Evolutionary conservation across 2,888 invertebrate genomes (phyloP).

Genomic region (Brachylomia viminalis): DNA sequence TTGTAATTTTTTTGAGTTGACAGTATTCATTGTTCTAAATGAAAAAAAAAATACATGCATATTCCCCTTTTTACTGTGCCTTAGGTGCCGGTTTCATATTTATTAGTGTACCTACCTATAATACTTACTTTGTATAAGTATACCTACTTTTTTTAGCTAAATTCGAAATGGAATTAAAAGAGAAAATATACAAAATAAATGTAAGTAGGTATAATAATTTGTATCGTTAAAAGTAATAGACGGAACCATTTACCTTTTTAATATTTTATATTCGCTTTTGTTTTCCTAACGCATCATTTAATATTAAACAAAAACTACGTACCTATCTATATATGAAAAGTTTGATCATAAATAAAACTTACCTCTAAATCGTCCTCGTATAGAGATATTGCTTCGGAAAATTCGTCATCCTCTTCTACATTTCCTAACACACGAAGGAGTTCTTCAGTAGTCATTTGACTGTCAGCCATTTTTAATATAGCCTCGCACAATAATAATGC

Average conservation of each 20-base stretch:
- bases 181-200: slow-evolving; percentile 36
- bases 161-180: slow-evolving; percentile 39
- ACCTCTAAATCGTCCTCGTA: slow-evolving; percentile 41
- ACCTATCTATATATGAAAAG: slow-evolving; percentile 26
- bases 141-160: slow-evolving; percentile 36
- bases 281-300: slow-evolving; percentile 40
- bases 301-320: slow-evolving; percentile 42
- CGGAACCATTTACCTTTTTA: slow-evolving; percentile 37
- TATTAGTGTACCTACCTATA: slow-evolving; percentile 31
- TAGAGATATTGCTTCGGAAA: slow-evolving; percentile 34
- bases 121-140: slow-evolving; percentile 37
- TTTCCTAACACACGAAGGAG: slow-evolving; percentile 44
- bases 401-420: slow-evolving; percentile 39
- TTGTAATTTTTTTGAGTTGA: slow-evolving; percentile 5
- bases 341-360: slow-evolving; percentile 39
- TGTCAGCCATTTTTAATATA: slow-evolving; percentile 42
- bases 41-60: too few relatives aligned
- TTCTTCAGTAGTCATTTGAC: slow-evolving; percentile 46
- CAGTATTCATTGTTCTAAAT: too few relatives aligned
- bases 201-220: slow-evolving; percentile 37
- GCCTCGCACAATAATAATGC: slow-evolving; percentile 45
- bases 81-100: slow-evolving; percentile 38
- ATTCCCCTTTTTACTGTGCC: slow-evolving; percentile 24
- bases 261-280: slow-evolving; percentile 40
- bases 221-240: slow-evolving; percentile 37